A percentile compares a stretch with the other conserved stretches of the same genome.
Evolutionary conservation across 2,113 vertebrate genomes (phyloP).

Genomic region (Onychorhynchus coronatus): DNA sequence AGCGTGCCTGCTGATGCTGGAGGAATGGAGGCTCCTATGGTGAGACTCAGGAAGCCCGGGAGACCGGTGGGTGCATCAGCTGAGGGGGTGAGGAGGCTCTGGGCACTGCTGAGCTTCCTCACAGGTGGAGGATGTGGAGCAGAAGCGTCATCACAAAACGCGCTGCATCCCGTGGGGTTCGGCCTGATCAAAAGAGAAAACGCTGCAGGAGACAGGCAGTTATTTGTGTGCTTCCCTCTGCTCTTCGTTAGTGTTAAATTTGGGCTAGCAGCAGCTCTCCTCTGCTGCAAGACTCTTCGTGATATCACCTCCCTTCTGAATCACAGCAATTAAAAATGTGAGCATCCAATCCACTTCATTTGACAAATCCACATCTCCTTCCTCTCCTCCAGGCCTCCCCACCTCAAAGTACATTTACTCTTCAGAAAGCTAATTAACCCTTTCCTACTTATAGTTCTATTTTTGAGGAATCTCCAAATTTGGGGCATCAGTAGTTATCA

Average conservation of each 20-base stretch:
- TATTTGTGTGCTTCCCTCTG: not conserved
- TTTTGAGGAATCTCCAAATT: not conserved
- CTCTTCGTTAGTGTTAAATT: not conserved
- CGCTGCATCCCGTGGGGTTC: accelerated
- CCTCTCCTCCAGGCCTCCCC: not conserved
- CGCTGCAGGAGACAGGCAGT: not conserved
- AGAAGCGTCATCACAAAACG: not conserved
- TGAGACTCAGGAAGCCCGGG: accelerated
- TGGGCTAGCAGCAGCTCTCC: not conserved
- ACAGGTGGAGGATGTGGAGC: not conserved
- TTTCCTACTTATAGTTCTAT: not conserved
- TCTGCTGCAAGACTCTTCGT: not conserved
- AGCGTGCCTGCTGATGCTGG: accelerated
- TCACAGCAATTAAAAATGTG: not conserved
- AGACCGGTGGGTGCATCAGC: accelerated
- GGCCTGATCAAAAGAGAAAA: not conserved
- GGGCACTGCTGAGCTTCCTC: not conserved
- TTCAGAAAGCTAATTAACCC: not conserved
- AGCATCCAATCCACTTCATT: not conserved
- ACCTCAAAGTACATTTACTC: not conserved
- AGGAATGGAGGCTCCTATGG: not conserved
- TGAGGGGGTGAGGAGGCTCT: not conserved
- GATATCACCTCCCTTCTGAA: not conserved
- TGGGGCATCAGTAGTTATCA: not conserved
- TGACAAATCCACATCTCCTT: not conserved